phyloP scores from a whole-genome alignment of 1,140 invertebrate genomes.

The Pseudobourletiella spinata region DNA sequence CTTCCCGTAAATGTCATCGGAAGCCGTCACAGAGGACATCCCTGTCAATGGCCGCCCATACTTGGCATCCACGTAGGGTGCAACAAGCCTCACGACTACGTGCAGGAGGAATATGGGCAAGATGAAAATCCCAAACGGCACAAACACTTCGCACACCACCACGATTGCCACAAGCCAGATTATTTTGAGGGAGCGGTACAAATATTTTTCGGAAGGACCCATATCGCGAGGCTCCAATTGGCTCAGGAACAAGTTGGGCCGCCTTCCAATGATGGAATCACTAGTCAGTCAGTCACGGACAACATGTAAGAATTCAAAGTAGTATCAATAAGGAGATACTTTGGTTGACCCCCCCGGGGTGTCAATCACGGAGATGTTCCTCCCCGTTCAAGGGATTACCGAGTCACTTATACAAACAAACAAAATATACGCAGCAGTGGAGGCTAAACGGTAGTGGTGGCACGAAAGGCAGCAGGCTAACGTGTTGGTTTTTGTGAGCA shows the following conservation, averaged over 20 bases:
- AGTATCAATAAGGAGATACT: neutral
- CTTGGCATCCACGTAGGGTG: neutral
- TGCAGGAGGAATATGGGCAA: neutral
- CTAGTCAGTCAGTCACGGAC: too few relatives aligned
- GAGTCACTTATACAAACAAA: too few relatives aligned
- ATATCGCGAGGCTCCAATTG: too few relatives aligned
- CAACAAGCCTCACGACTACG: neutral
- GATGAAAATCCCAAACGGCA: neutral
- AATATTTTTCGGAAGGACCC: neutral
- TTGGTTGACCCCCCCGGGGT: neutral
- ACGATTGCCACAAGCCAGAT: neutral
- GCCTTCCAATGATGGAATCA: too few relatives aligned
- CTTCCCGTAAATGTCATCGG: conserved; percentile 3
- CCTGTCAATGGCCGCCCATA: neutral
- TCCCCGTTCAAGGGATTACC: too few relatives aligned
- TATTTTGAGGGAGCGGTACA: neutral
- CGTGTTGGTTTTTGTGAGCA: too few relatives aligned
- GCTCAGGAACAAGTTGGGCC: too few relatives aligned
- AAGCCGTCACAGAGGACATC: neutral
- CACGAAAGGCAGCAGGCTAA: too few relatives aligned
- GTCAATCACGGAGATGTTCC: neutral
- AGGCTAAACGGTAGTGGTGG: too few relatives aligned
- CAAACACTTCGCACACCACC: neutral
- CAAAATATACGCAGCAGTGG: too few relatives aligned
- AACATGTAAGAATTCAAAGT: too few relatives aligned